Percentiles rank a stretch among this genome's conserved stretches.
Conservation (phyloP, 1,140 invertebrate species). For the Ceratina japonica region DNA sequence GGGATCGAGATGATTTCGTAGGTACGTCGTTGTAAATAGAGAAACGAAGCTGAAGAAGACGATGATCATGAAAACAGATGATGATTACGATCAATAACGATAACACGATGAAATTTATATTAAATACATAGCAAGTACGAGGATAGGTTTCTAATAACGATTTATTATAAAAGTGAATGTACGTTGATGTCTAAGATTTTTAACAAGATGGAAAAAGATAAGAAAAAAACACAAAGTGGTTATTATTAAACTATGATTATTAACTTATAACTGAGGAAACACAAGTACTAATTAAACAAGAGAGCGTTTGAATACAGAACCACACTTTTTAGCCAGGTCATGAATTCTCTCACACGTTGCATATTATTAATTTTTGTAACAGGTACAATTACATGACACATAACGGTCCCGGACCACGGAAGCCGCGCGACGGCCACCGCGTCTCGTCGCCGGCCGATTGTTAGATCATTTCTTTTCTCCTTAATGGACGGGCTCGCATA, state of each 20-base stretch:
- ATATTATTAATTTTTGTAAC: conserved; percentile 68
- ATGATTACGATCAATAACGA: conserved; percentile 59
- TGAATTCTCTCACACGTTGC: conserved; percentile 70
- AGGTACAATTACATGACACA: conserved; percentile 62
- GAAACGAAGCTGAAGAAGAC: conserved; percentile 37
- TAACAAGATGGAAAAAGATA: conserved; percentile 63
- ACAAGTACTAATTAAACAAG: conserved; percentile 66
- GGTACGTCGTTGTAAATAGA: conserved; percentile 70
- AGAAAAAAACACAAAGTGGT: conserved; percentile 61
- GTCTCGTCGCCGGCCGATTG: neutral
- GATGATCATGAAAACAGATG: conserved; percentile 11
- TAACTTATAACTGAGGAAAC: conserved; percentile 67
- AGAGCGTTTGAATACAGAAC: conserved; percentile 60
- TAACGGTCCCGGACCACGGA: conserved; percentile 53
- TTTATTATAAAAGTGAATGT: conserved; percentile 77
- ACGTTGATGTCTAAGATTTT: conserved; percentile 79
- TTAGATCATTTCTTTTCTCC: neutral
- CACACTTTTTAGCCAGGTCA: conserved; percentile 68
- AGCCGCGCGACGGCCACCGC: conserved; percentile 35
- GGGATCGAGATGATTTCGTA: conserved; percentile 60
- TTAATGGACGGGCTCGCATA: neutral
- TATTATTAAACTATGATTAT: conserved; percentile 72
- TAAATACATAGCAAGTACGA: conserved; percentile 74
- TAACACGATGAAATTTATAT: conserved; percentile 72
- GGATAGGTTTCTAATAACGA: conserved; percentile 77